Evolutionary conservation across 2,797 vertebrate genomes (phyloP).

Genomic region (Yasuhikotakia modesta): DNA sequence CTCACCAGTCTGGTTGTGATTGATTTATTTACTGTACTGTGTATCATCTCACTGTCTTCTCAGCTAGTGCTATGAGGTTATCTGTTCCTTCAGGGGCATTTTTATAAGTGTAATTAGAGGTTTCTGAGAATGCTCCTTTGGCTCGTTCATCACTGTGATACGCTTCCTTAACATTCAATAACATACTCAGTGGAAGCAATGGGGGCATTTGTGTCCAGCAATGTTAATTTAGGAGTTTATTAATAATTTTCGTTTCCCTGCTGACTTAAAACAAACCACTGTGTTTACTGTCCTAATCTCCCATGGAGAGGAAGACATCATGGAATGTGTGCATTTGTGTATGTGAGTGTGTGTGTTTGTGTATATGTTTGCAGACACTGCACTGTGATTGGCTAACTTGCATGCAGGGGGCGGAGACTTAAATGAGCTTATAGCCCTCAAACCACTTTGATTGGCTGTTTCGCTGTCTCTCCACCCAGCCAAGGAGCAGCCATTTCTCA

Average conservation of each 20-base stretch:
- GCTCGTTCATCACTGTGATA: slow-evolving; percentile 42
- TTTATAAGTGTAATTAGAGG: slow-evolving; percentile 51
- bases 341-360: slow-evolving; percentile 62
- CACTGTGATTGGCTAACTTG: slow-evolving; percentile 76
- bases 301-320: slow-evolving; percentile 74
- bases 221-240: slow-evolving; percentile 37
- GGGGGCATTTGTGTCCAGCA: slow-evolving; percentile 25
- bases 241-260: slow-evolving; percentile 58
- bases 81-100: slow-evolving; percentile 41
- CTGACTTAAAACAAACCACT: slow-evolving; percentile 61
- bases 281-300: slow-evolving; percentile 77
- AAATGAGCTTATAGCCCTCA: slow-evolving; percentile 41
- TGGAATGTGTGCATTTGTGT: slow-evolving; percentile 69
- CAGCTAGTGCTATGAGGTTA: slow-evolving; percentile 39
- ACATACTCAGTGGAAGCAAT: slow-evolving; percentile 7
- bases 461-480: slow-evolving; percentile 39
- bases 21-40: slow-evolving; percentile 70
- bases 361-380: slow-evolving; percentile 70
- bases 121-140: slow-evolving; percentile 43
- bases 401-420: slow-evolving; percentile 56
- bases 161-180: slow-evolving; percentile 21
- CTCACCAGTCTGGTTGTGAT: slow-evolving; percentile 62
- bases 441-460: slow-evolving; percentile 36
- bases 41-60: slow-evolving; percentile 71
- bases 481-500: slow-evolving; percentile 64